Evolutionary conservation across 2,113 vertebrate genomes (phyloP).

Genomic region (Indicator indicator): DNA sequence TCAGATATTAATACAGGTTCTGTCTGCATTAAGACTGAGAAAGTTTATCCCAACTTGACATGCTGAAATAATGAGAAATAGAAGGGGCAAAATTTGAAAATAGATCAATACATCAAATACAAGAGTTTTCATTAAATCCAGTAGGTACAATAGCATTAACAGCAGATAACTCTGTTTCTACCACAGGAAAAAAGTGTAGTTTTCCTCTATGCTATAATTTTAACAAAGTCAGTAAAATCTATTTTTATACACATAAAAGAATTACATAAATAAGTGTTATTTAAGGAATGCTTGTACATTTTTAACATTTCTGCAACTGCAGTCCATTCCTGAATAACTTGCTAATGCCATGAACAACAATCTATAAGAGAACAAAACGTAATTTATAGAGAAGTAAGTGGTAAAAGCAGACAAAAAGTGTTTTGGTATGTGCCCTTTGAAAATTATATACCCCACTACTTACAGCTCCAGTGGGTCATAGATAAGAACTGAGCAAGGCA

Average conservation of each 20-base stretch:
- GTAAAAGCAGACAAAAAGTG: background rate
- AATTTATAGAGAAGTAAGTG: background rate
- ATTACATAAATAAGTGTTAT: background rate
- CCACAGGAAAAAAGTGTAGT: background rate
- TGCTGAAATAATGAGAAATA: background rate
- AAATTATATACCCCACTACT: slow-evolving; percentile 4
- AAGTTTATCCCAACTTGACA: background rate
- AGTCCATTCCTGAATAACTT: background rate
- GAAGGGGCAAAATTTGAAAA: background rate
- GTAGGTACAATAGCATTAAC: background rate
- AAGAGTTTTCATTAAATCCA: background rate
- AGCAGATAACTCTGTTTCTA: background rate
- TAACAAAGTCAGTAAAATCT: background rate
- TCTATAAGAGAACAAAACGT: slow-evolving; percentile 15
- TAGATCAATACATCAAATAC: background rate
- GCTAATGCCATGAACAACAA: background rate
- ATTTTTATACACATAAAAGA: background rate
- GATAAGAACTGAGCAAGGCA: slow-evolving; percentile 2
- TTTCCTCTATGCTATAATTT: background rate
- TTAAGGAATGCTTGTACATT: background rate
- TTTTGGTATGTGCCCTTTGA: background rate
- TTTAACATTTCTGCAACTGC: background rate
- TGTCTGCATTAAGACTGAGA: background rate
- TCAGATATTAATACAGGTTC: background rate
- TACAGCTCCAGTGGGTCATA: slow-evolving; percentile 34